These are phyloP conservation scores for Arnoldichthys spilopterus DNA, from an alignment of 2,797 vertebrate genomes.

Conservation along the genomic window DNA sequence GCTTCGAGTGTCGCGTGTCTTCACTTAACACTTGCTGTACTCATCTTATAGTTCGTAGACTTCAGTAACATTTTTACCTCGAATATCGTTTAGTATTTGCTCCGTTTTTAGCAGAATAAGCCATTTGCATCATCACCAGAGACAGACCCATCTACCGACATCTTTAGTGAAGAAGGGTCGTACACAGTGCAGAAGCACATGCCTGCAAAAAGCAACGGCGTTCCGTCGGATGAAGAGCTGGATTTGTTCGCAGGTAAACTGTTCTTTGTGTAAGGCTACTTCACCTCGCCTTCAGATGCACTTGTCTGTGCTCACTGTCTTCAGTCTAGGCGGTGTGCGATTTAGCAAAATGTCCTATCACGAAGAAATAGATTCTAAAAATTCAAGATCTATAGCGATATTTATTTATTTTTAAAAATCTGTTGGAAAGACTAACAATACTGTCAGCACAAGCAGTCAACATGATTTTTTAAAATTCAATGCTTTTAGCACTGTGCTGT, in stretches of 20 bases:
- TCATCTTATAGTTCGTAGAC: not conserved
- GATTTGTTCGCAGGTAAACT: slow-evolving; percentile 90
- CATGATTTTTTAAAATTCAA: too few relatives aligned
- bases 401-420: too few relatives aligned
- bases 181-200: slow-evolving; percentile 36
- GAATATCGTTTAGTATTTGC: not conserved
- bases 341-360: too few relatives aligned
- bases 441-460: too few relatives aligned
- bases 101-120: slow-evolving; percentile 62
- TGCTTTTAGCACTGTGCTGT: too few relatives aligned
- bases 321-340: too few relatives aligned
- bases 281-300: not conserved
- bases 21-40: not conserved
- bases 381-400: too few relatives aligned
- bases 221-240: slow-evolving; percentile 85
- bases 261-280: not conserved
- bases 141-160: slow-evolving; percentile 60
- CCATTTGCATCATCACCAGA: slow-evolving; percentile 66
- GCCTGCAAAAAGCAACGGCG: slow-evolving; percentile 80
- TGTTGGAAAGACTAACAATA: too few relatives aligned
- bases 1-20: not conserved
- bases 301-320: not conserved
- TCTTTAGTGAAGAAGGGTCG: slow-evolving; percentile 71
- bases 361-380: too few relatives aligned
- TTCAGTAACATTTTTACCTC: not conserved